phyloP scores from a whole-genome alignment of 2,113 vertebrate species.

The Abramis brama region DNA sequence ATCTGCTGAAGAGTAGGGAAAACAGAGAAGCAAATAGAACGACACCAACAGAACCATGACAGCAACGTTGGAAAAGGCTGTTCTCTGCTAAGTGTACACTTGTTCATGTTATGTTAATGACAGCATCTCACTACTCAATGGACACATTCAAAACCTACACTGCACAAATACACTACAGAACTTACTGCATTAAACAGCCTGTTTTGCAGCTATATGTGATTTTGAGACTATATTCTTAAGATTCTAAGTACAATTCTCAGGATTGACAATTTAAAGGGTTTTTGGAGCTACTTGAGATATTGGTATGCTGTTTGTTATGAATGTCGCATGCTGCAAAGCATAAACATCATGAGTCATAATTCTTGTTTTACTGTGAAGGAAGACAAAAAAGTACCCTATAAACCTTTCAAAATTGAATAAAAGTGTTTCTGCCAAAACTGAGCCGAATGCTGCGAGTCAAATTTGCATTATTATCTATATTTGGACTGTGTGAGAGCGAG shows the following conservation, averaged over 20 bases:
- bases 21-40: conserved; percentile 16
- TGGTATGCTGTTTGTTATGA: neutral
- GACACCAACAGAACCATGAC: neutral
- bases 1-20: neutral
- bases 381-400: conserved; percentile 1
- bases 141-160: neutral
- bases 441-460: neutral
- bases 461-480: neutral
- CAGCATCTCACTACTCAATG: neutral
- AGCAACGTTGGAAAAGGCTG: neutral
- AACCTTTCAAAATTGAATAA: neutral
- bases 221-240: neutral
- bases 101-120: neutral
- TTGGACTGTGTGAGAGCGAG: neutral
- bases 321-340: conserved; percentile 6
- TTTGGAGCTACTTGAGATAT: neutral
- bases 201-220: neutral
- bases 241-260: no score
- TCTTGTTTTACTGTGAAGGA: conserved; percentile 3
- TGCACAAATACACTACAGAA: no score
- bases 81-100: neutral
- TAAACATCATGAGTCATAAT: conserved; percentile 4
- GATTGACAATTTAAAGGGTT: neutral
- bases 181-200: neutral
- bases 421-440: neutral